Evolutionary conservation across 1,140 invertebrate genomes (phyloP).

Genomic region (Drosophila tristis): DNA sequence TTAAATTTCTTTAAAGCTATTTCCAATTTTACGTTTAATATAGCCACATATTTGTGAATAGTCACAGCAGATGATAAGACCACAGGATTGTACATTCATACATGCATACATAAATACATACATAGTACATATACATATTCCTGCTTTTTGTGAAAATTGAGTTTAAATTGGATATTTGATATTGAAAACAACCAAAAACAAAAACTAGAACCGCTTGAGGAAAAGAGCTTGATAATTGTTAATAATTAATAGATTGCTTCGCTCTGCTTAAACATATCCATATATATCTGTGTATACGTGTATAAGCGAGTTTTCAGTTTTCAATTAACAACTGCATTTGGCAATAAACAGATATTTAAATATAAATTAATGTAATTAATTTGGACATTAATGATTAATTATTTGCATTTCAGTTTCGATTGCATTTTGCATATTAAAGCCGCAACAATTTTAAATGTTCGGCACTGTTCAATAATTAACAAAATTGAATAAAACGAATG

Average conservation of each 20-base stretch:
- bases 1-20: no score
- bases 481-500: constrained; percentile 59
- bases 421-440: constrained; percentile 37
- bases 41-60: no score
- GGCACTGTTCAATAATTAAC: constrained; percentile 53
- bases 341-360: constrained; percentile 38
- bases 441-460: constrained; percentile 1
- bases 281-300: background rate
- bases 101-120: no score
- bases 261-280: background rate
- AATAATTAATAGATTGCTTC: constrained; percentile 13
- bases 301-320: background rate
- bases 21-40: no score
- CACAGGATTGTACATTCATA: no score
- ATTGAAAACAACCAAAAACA: no score
- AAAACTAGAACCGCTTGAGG: no score
- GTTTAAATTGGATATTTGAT: no score
- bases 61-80: no score
- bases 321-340: constrained; percentile 9
- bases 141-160: no score
- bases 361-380: constrained; percentile 58
- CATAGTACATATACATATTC: no score
- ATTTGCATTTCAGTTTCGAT: constrained; percentile 57
- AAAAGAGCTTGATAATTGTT: background rate
- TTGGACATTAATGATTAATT: constrained; percentile 69